Conservation (phyloP, 2,113 vertebrate genomes). For the Oryzias woworae region DNA sequence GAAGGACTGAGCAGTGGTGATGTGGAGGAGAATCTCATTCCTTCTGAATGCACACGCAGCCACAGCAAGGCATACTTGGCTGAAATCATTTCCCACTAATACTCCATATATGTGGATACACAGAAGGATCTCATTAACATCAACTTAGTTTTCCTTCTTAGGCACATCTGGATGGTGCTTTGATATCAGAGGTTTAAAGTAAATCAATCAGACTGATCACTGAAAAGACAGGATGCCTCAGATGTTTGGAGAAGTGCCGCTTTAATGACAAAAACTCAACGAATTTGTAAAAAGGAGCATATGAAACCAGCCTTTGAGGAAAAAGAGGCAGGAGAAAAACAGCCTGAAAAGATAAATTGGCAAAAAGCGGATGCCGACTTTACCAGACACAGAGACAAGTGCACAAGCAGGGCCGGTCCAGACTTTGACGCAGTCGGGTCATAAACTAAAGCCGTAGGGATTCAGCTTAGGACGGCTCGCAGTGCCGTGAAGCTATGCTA, state of each 20-base stretch:
- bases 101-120: slow-evolving; percentile 60
- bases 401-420: slow-evolving; percentile 53
- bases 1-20: slow-evolving; percentile 62
- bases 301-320: slow-evolving; percentile 42
- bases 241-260: slow-evolving; percentile 15
- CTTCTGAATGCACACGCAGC: slow-evolving; percentile 65
- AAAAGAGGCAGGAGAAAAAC: slow-evolving; percentile 26
- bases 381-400: slow-evolving; percentile 66
- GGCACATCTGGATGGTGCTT: slow-evolving; percentile 59
- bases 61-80: slow-evolving; percentile 70
- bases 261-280: slow-evolving; percentile 41
- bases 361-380: slow-evolving; percentile 53
- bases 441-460: slow-evolving; percentile 65
- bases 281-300: neutral
- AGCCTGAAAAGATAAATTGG: slow-evolving; percentile 62
- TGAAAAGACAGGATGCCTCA: slow-evolving; percentile 19
- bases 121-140: slow-evolving; percentile 68
- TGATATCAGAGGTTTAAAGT: slow-evolving; percentile 53
- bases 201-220: slow-evolving; percentile 57
- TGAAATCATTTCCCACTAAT: slow-evolving; percentile 71
- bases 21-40: slow-evolving; percentile 68
- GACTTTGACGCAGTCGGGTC: slow-evolving; percentile 58
- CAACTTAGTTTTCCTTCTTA: slow-evolving; percentile 39
- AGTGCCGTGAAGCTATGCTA: slow-evolving; percentile 51
- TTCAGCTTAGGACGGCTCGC: slow-evolving; percentile 50